phyloP scores from a whole-genome alignment of 2,888 invertebrate genomes.

The Taphrorychus bicolor region DNA sequence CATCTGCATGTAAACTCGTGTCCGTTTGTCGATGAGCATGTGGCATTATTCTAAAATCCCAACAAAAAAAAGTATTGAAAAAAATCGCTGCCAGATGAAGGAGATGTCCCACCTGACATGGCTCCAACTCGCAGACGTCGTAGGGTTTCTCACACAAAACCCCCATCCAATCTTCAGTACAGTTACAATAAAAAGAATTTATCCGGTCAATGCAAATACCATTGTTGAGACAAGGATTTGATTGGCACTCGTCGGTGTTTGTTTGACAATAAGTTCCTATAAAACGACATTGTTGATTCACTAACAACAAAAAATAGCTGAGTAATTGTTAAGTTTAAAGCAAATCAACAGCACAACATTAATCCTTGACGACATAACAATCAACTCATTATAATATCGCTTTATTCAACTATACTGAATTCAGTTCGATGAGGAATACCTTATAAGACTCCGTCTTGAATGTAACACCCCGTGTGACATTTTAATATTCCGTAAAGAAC shows the following conservation, averaged over 20 bases:
- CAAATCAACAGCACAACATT: no score
- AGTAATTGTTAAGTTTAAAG: neutral
- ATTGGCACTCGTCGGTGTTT: constrained; percentile 61
- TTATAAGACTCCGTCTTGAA: no score
- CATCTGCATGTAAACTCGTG: constrained; percentile 70
- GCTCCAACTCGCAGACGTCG: constrained; percentile 65
- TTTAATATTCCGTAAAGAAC: no score
- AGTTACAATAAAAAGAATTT: constrained; percentile 65
- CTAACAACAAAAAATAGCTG: neutral
- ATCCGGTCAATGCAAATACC: constrained; percentile 63
- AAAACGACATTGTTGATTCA: neutral
- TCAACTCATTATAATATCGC: no score
- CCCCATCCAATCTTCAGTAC: constrained; percentile 67
- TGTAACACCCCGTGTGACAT: no score
- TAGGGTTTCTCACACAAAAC: constrained; percentile 64
- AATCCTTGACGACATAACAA: no score
- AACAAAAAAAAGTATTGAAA: no score
- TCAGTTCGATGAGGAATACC: no score
- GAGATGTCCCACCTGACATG: constrained; percentile 58
- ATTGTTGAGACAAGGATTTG: constrained; percentile 64
- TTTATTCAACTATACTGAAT: no score
- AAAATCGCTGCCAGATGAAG: neutral
- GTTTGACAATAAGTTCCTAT: constrained; percentile 65
- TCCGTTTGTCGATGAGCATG: constrained; percentile 63
- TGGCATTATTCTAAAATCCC: constrained; percentile 66